Evolutionary conservation across 2,797 vertebrate species (phyloP).

Genomic region (Columba guinea): DNA sequence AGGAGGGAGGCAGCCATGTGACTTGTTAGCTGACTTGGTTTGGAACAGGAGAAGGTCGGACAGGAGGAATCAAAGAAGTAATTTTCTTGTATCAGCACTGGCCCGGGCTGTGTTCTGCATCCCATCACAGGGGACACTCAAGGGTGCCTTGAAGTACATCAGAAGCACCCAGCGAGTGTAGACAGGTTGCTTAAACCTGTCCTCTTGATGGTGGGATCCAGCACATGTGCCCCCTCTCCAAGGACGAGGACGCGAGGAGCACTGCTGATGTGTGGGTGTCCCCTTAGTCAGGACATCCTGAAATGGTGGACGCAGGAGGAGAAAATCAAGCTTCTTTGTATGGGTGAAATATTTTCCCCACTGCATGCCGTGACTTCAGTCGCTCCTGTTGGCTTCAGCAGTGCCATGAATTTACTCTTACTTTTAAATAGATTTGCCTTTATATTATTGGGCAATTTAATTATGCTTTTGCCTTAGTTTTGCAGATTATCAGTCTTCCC

Average conservation of each 20-base stretch:
- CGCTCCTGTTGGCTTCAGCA: neutral
- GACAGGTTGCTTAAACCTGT: neutral
- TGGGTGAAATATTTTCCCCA: neutral
- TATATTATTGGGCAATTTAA: neutral
- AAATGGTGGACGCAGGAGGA: neutral
- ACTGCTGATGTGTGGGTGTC: neutral
- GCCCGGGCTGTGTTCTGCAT: neutral
- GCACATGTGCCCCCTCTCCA: rapidly evolving
- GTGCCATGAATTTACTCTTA: neutral
- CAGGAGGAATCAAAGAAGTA: neutral
- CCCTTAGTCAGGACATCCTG: rapidly evolving
- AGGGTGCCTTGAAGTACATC: neutral
- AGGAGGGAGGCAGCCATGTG: neutral
- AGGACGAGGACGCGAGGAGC: neutral
- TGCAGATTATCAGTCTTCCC: neutral
- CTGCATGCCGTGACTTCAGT: rapidly evolving
- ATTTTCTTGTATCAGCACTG: neutral
- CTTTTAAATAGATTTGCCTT: neutral
- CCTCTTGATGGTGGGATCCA: neutral
- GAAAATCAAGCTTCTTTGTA: neutral
- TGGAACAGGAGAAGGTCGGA: neutral
- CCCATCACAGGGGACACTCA: neutral
- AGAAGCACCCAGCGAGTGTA: rapidly evolving
- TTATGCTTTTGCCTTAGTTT: neutral
- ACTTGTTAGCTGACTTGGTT: neutral